A percentile compares a stretch with the other conserved stretches of the same genome.
Conservation (phyloP, 2,113 vertebrate genomes). For the Oncorhynchus kisutch region DNA sequence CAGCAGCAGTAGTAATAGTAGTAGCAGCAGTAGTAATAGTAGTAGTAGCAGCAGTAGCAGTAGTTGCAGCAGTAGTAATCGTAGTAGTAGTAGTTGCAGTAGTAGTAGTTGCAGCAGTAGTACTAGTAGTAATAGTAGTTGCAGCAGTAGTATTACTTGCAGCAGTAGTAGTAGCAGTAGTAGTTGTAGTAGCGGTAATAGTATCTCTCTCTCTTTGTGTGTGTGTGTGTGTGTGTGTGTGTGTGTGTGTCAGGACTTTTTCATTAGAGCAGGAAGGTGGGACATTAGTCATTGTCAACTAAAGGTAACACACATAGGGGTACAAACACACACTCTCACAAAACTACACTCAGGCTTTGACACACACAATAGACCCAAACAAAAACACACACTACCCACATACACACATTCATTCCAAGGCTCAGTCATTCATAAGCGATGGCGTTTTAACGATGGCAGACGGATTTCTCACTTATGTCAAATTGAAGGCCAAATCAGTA, state of each 20-base stretch:
- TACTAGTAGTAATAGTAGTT: too few relatives aligned
- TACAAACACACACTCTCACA: slow-evolving; percentile 4
- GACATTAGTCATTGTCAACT: slow-evolving; percentile 28
- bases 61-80: fast-evolving
- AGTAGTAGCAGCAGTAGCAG: too few relatives aligned
- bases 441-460: slow-evolving; percentile 9
- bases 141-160: fast-evolving
- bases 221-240: not conserved
- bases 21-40: too few relatives aligned
- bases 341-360: not conserved
- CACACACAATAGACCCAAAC: not conserved
- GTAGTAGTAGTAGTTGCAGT: fast-evolving
- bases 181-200: too few relatives aligned
- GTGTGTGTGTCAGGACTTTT: not conserved
- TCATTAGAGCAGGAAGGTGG: slow-evolving; percentile 1
- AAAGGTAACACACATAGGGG: slow-evolving; percentile 14
- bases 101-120: fast-evolving
- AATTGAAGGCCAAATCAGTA: slow-evolving; percentile 36
- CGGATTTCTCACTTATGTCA: slow-evolving; percentile 25
- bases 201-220: not conserved
- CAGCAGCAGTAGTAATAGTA: fast-evolving
- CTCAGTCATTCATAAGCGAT: slow-evolving; percentile 3
- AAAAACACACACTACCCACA: not conserved
- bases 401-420: slow-evolving; percentile 4
- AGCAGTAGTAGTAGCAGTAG: too few relatives aligned